Evolutionary conservation across 2,797 vertebrate genomes (phyloP), one percentile per base, ranked within the genome.

Genomic region (Urosaurus nigricauda): DNA sequence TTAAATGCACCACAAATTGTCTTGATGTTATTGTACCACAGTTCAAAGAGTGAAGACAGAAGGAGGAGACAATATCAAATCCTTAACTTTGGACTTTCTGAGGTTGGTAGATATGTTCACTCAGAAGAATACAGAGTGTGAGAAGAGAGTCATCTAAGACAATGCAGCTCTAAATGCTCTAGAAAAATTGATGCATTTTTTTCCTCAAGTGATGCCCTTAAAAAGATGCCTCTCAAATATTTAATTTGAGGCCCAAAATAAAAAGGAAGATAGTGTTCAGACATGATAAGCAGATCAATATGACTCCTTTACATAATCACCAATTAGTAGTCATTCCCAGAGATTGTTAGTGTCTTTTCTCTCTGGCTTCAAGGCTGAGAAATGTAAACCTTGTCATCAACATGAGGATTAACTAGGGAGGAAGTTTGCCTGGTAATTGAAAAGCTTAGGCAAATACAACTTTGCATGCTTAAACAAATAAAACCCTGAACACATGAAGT

Each of bases 361-460:
- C 35, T 0, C 79, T 75, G 43, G 63, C 43, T 47, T 29, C 29
- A 65, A 90, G 14, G 78, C n/a, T 87, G 84, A 88, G 73, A 93
- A 92, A 90, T 68, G 43, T 75, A 83, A 92, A 90, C 51, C 65
- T 85, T 0, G 0, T 87, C 40, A 71, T 90, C 1, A n/a, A n/a
- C n/a, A 4, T n/a, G 26, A 83, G 58, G 79, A 90, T 85, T 78
- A 91, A 86, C 2, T 0, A 0, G 86, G 81, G n/a, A 74, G 47
- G 19, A 92, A 91, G 47, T 2, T 80, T 80, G 21, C 0, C 24
- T 80, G 35, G 7, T 60, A 60, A 94, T 77, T 14, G 4, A 12
- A 4, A n/a, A 26, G 56, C 40, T 89, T 51, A 51, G 87, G 85
- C 32, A 89, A 90, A 89, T 1, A 91, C 40, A 89, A 79, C 80